Evolutionary conservation across 64 coral and sea anemone species (phyloP), one percentile per base, ranked within the genome.

Genomic region (Montipora efflorescens): DNA sequence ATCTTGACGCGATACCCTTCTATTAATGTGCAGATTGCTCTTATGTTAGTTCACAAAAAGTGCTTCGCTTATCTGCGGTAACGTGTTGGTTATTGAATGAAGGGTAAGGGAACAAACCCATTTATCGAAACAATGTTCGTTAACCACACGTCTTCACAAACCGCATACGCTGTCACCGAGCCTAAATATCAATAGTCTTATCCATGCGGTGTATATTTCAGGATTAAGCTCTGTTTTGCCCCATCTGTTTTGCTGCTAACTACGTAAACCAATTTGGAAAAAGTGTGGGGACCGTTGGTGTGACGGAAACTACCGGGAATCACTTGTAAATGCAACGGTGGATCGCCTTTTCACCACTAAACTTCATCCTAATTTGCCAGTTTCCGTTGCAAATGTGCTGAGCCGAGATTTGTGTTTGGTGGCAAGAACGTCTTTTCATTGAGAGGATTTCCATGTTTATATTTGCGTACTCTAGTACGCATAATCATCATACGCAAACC

Each of bases 311-410:
- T 51, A 59, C 82, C 77, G 19, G 57, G 86, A 82, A 77, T 16
- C 64, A 75, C 93, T 78, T 52, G 78, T 13, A 94, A 79, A 77
- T 77, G 79, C 82, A 80, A 18, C 73, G 57, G 80, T 72, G 82
- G 69, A 90, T 82, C 61, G 48, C 87, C 74, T 84, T 67, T 88
- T 84, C 89, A 90, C 50, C 82, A 55, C 81, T 94, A 88, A 91
- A 79, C 76, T 90, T 91, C 48, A 77, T 83, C 79, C 76, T 91
- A 91, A 94, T 96, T 96, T 94, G 91, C 80, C 88, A 64, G 90
- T 94, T 94, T 94, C 95, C 95, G 95, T 93, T 90, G 69, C 81
- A 93, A 86, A 83, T 87, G 91, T 94, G 95, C 58, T 77, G 87
- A 47, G 72, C 73, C 36, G 22, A 55, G 87, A 89, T 89, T 76